phyloP scores from a whole-genome alignment of 1,140 invertebrate genomes.

The Drosophila arawakana region DNA sequence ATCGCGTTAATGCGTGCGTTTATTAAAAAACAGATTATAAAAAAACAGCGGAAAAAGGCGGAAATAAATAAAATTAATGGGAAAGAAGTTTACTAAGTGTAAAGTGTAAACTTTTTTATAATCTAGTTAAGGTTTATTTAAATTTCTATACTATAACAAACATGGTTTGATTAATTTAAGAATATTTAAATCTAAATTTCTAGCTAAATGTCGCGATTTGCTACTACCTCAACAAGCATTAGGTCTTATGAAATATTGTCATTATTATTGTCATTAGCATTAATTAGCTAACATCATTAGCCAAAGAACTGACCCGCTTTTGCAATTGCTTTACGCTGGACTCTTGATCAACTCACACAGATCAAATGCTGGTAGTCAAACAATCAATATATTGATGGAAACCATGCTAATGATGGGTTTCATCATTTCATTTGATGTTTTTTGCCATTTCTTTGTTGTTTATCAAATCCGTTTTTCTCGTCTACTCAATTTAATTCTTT shows the following conservation, averaged over 20 bases:
- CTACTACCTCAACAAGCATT: background rate
- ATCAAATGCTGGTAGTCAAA: conserved; percentile 73
- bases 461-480: conserved; percentile 37
- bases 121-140: too few species aligned
- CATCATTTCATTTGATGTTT: conserved; percentile 31
- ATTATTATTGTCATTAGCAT: conserved; percentile 60
- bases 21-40: background rate
- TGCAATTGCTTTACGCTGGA: conserved; percentile 19
- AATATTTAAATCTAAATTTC: too few species aligned
- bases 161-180: too few species aligned
- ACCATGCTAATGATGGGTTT: conserved; percentile 73
- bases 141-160: too few species aligned
- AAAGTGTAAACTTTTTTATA: too few species aligned
- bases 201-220: background rate
- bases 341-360: conserved; percentile 4
- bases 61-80: too few species aligned
- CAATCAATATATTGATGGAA: conserved; percentile 77
- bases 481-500: conserved; percentile 27
- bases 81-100: too few species aligned
- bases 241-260: background rate
- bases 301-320: conserved; percentile 67
- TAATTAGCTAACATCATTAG: conserved; percentile 71
- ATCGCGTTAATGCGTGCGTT: conserved; percentile 35
- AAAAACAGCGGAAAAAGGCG: too few species aligned
- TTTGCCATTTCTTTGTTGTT: conserved; percentile 63